Base-by-base conservation (phyloP, 2,888 invertebrate genomes). In the Rotaria sp. region DNA sequence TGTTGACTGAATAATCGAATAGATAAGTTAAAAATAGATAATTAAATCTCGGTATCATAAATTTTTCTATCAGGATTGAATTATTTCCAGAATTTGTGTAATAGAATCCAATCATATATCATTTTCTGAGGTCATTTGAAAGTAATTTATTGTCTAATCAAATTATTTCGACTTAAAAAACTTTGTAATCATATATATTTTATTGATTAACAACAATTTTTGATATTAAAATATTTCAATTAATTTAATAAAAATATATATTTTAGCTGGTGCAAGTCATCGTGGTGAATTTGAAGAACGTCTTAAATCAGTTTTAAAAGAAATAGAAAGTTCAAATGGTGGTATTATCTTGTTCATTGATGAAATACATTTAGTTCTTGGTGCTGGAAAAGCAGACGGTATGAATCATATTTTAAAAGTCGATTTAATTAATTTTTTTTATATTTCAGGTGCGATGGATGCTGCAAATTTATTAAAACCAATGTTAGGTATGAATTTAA, bases 341-440 rank as follows among this genome's bases (percentile, higher is more conserved):
- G 38, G 87, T 1, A 67, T 87, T 21, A 88, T 89, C 55, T 85
- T 89, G 13, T 89, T 89, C 85, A 89, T 89, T 74, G 89, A 89
- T 87, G 89, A 89, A 84, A 84, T 89, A 7, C 89, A 89, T 84
- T 88, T 87, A 0, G 50, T 89, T 13, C 85, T 89, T 55, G 89
- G 89, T 2, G 88, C 89, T 8, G 89, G 89, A 38, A 74, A 59
- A 57, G 52, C 87, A 4, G 59, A 80, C 1, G 80, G 80, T 80
- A 45, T 26, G 21, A 30, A 24, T 35, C 18, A 35, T 18, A 13
- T 15, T 35, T 18, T 1, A 18, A 35, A 18, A 15, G 2, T 18
- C 11, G 2, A 67, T 1, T 80, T 15, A 21, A 74, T 1, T 30
- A 11, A 21, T 24, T 21, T n/a, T 24, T 24, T 11, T 38, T 41